Conservation (phyloP, 1,140 invertebrate genomes). For the Ylistrum balloti region DNA sequence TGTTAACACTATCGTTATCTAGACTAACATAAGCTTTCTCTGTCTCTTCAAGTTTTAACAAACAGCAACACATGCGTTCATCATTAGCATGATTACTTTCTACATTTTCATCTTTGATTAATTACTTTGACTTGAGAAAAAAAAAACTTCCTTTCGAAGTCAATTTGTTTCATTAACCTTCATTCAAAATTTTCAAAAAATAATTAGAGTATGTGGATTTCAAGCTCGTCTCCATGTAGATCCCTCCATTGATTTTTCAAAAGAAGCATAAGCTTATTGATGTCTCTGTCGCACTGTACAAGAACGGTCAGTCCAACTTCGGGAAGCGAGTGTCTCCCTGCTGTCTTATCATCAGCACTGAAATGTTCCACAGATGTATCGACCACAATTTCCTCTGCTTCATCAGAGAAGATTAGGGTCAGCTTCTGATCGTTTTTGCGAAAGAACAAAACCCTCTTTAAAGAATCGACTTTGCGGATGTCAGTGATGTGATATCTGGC, state of each 20-base stretch:
- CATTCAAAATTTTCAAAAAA: too few relatives aligned
- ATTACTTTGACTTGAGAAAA: too few relatives aligned
- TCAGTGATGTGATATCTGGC: conserved; percentile 75
- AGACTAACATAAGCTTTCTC: too few relatives aligned
- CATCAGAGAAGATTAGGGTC: conserved; percentile 77
- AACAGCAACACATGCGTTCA: too few relatives aligned
- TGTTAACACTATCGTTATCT: too few relatives aligned
- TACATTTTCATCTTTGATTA: too few relatives aligned
- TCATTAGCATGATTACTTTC: too few relatives aligned
- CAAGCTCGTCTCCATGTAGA: conserved; percentile 66
- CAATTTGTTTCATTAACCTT: too few relatives aligned
- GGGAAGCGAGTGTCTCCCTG: conserved; percentile 66
- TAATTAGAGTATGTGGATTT: conserved; percentile 57
- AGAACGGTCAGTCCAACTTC: conserved; percentile 72
- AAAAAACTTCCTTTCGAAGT: too few relatives aligned
- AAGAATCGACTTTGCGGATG: conserved; percentile 73
- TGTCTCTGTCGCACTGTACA: conserved; percentile 75
- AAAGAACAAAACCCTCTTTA: conserved; percentile 73
- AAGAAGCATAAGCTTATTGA: conserved; percentile 75
- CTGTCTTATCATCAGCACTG: conserved; percentile 61
- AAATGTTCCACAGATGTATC: conserved; percentile 77
- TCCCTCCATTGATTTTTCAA: conserved; percentile 77
- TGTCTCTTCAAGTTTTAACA: too few relatives aligned
- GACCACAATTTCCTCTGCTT: conserved; percentile 77
- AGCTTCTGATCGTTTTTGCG: conserved; percentile 66